Conservation (phyloP, 2,888 invertebrate species). For the Athripsodes cinereus region DNA sequence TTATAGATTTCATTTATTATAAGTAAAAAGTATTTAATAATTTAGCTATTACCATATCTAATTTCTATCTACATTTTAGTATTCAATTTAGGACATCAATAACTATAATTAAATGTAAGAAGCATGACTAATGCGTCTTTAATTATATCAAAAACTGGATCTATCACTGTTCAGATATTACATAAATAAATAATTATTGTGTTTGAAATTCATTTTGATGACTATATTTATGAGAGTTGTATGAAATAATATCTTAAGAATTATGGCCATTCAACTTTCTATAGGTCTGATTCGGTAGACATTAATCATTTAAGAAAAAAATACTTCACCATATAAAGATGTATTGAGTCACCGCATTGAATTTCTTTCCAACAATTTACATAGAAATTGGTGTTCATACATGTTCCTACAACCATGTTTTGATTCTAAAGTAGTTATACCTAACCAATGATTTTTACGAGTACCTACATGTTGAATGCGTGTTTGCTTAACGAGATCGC, state of each 20-base stretch:
- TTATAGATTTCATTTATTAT: too few relatives aligned
- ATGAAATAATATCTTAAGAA: neutral
- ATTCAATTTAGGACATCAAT: too few relatives aligned
- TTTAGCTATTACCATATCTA: too few relatives aligned
- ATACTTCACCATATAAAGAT: neutral
- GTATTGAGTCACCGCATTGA: neutral
- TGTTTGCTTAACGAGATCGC: neutral
- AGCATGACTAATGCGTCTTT: neutral
- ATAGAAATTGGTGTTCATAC: neutral
- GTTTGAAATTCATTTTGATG: neutral
- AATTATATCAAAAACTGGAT: neutral
- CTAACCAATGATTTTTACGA: neutral
- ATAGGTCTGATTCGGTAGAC: neutral
- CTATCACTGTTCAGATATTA: neutral
- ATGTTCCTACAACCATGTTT: neutral
- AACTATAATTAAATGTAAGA: too few relatives aligned
- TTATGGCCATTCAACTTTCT: neutral
- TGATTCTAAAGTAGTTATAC: neutral
- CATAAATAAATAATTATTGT: neutral
- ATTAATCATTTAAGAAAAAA: neutral
- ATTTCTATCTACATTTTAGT: too few relatives aligned
- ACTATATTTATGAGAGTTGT: neutral
- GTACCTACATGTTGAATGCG: neutral
- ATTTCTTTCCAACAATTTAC: neutral
- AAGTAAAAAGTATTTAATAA: too few relatives aligned